These are phyloP conservation scores for Epinotia ramella DNA, from an alignment of 2,888 invertebrate species.

Conservation along the genomic window DNA sequence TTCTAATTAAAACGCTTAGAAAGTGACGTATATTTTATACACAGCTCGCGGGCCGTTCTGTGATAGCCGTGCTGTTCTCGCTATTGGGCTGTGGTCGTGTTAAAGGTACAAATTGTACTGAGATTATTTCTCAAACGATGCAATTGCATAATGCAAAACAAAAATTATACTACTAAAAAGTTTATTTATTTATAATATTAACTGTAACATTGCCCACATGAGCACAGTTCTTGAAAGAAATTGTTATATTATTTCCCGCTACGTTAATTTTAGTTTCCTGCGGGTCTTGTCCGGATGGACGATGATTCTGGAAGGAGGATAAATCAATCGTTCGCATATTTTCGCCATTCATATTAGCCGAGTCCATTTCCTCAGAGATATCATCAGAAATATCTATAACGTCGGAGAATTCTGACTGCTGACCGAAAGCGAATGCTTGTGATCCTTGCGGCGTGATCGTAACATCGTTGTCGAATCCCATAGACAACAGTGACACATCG, in stretches of 20 bases:
- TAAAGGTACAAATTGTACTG: no score
- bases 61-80: no score
- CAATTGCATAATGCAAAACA: no score
- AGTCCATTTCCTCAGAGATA: neutral
- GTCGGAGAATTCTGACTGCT: neutral
- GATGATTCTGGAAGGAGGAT: neutral
- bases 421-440: neutral
- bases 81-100: no score
- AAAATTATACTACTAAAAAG: neutral
- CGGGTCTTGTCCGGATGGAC: neutral
- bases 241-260: slow-evolving; percentile 22
- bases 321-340: neutral
- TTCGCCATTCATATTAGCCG: slow-evolving; percentile 12
- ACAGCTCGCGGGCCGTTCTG: no score
- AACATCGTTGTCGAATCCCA: slow-evolving; percentile 2
- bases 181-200: slow-evolving; percentile 20
- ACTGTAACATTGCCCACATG: slow-evolving; percentile 11
- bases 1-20: no score
- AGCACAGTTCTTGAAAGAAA: slow-evolving; percentile 30
- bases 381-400: slow-evolving; percentile 8
- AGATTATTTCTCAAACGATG: no score
- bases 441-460: neutral
- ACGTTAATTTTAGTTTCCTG: slow-evolving; percentile 13
- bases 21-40: no score
- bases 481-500: neutral